Evolutionary conservation across 2,113 vertebrate species (phyloP), one percentile per base, ranked within the genome.

Genomic region (Kryptolebias marmoratus): DNA sequence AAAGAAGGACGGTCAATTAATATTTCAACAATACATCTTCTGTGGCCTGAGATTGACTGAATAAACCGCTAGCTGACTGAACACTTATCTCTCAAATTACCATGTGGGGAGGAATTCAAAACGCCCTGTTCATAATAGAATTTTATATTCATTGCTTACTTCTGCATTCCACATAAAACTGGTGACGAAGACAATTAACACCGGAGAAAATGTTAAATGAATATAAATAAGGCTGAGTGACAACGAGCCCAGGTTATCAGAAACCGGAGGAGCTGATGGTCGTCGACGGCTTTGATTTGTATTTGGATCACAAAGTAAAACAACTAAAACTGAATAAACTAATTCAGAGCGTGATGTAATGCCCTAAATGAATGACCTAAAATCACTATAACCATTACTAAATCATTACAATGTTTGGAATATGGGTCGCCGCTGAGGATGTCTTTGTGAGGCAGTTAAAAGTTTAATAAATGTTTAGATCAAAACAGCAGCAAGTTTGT

Each of bases 11-110:
- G 16, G 77, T 73, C 68, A 83, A 89, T 91, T 84, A 90, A 89
- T 89, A 88, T 88, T 89, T 90, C 68, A 91, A 88, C 78, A 87
- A 87, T 79, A 50, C 74, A 81, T 77, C 61, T 65, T 79, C 80
- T 80, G 68, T 79, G 80, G 64, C 71, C 73, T 68, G 74, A 68
- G 79, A 86, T 75, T 85, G 83, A 80, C 77, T 87, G 74, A 77
- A 75, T 83, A 73, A 82, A 86, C 82, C 77, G 72, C 39, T 79
- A 69, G 54, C 68, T 82, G 80, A 75, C 65, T 42, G 54, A 57
- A 71, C 63, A 55, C 65, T 83, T 79, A 85, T 86, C 83, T 85
- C 68, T 56, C 63, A 73, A 72, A 77, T 31, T 32, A 61, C 75
- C 72, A 68, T 65, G 71, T 65, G 74, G 56, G 39, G 48, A 50